phyloP scores from a whole-genome alignment of 1,140 invertebrate genomes.

The Eriocheir sinensis region DNA sequence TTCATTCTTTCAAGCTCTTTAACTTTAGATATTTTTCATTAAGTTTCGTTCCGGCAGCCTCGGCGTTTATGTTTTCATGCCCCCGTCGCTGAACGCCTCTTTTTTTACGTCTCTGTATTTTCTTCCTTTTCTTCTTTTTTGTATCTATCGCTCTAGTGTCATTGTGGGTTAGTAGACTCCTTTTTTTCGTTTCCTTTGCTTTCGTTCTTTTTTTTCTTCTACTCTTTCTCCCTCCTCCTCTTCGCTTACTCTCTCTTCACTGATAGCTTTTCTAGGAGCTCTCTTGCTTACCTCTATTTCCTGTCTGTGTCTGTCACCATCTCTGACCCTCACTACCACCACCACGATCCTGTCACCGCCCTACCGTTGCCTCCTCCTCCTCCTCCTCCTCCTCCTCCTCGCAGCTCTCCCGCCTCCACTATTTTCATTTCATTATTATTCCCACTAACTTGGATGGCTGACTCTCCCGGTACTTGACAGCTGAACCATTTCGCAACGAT shows the following conservation, averaged over 20 bases:
- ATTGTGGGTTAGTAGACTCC: neutral
- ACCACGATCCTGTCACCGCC: neutral
- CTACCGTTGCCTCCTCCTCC: neutral
- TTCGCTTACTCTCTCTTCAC: neutral
- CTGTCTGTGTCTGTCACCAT: neutral
- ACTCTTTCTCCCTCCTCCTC: neutral
- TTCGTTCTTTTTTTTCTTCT: neutral
- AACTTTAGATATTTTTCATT: neutral
- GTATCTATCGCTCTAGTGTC: neutral
- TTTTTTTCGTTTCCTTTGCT: neutral
- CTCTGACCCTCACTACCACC: conserved; percentile 29
- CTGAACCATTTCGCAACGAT: conserved; percentile 73
- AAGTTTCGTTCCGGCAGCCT: no score
- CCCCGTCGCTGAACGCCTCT: neutral
- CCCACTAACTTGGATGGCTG: conserved; percentile 71
- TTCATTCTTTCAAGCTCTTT: conserved; percentile 37
- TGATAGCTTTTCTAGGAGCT: neutral
- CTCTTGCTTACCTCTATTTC: neutral
- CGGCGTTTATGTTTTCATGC: no score
- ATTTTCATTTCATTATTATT: conserved; percentile 72
- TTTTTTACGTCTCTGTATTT: neutral
- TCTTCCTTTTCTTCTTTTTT: no score
- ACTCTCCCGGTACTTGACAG: conserved; percentile 70
- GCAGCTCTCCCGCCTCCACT: conserved; percentile 48
- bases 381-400: neutral